These are phyloP conservation scores for Lasioglossum marginatum DNA, from an alignment of 2,888 invertebrate genomes.

Conservation along the genomic window DNA sequence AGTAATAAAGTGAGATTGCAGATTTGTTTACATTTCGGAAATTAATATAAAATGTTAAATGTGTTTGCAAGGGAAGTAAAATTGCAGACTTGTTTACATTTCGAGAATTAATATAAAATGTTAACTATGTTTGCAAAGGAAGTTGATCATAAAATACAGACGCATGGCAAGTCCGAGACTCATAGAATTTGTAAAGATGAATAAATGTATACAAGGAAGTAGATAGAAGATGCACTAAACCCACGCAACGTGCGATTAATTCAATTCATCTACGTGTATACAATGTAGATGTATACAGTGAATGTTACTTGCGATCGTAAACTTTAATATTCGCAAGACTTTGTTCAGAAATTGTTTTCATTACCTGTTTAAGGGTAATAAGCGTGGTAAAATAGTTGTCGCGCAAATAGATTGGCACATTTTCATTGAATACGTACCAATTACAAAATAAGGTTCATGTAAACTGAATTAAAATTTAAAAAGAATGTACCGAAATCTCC, in stretches of 20 bases:
- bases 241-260: not conserved
- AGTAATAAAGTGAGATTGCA: not conserved
- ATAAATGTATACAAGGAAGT: constrained; percentile 12
- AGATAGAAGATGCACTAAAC: constrained; percentile 16
- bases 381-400: not conserved
- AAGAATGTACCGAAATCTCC: not conserved
- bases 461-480: not conserved
- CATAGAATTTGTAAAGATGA: not conserved
- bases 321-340: not conserved
- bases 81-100: not conserved
- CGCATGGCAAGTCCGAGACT: not conserved
- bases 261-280: not conserved
- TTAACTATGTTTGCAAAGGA: not conserved
- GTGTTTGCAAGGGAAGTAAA: not conserved
- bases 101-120: not conserved
- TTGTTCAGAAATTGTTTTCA: not conserved
- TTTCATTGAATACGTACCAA: not conserved
- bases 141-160: constrained; percentile 8
- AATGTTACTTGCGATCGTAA: not conserved
- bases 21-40: not conserved
- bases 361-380: not conserved
- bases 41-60: not conserved
- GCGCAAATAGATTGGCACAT: not conserved
- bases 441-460: not conserved
- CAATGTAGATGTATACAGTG: not conserved